Percentiles rank a stretch among this genome's conserved stretches.
phyloP scores from a whole-genome alignment of 2,888 invertebrate genomes.

The Clitarchus hookeri region DNA sequence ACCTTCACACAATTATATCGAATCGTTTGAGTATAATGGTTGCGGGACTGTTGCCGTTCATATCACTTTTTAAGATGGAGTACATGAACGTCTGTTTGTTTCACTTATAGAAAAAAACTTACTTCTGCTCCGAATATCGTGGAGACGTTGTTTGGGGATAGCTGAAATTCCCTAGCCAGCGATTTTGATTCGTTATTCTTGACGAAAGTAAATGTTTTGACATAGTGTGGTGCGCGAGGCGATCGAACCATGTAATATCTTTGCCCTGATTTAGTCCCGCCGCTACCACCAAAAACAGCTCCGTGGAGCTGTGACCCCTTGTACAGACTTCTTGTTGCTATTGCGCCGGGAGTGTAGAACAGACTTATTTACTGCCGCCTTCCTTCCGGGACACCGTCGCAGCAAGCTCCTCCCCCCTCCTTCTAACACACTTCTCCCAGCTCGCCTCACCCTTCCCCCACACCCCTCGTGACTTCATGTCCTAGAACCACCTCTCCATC shows the following conservation, averaged over 20 bases:
- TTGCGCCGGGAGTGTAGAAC: constrained; percentile 17
- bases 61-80: too few species aligned
- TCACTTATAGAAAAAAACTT: too few species aligned
- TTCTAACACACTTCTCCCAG: constrained; percentile 25
- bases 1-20: too few species aligned
- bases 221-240: neutral
- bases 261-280: neutral
- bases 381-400: constrained; percentile 38
- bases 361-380: constrained; percentile 41
- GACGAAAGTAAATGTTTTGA: too few species aligned
- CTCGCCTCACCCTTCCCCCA: constrained; percentile 16
- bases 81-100: too few species aligned
- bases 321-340: constrained; percentile 18
- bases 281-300: neutral
- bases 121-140: too few species aligned
- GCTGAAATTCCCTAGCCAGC: too few species aligned
- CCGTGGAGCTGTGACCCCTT: neutral
- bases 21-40: too few species aligned
- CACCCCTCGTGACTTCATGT: neutral
- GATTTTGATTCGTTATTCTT: too few species aligned
- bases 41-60: too few species aligned
- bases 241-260: neutral
- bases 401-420: neutral
- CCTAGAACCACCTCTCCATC: constrained; percentile 3
- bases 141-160: too few species aligned